Evolutionary conservation across 1,140 invertebrate genomes (phyloP), one percentile per base, ranked within the genome.

Genomic region (Panagrolaimus sp.): DNA sequence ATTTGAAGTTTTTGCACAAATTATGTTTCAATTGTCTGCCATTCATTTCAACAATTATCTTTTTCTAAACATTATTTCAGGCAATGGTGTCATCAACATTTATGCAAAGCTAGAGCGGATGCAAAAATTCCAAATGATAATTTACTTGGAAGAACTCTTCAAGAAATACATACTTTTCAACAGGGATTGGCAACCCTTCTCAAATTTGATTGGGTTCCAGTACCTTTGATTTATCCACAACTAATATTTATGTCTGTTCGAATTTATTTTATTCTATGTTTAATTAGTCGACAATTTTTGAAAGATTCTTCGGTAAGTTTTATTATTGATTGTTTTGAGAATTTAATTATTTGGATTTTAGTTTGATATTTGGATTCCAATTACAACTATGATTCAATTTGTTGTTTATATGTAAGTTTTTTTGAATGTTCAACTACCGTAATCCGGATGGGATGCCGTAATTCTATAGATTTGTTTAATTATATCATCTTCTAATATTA

Each of bases 141-240:
- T 67, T 67, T 32, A 21, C 15, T 75, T 28, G 63, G 63, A 43
- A 58, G 47, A 15, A 68, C 45, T 32, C 28, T 70, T 24, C 21
- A 68, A 52, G 71, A 73, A 48, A 70, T 75, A 15, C 68, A 67
- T 17, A 44, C 3, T 14, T 75, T 75, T 32, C 68, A 71, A 10
- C 28, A n/a, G 0, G 63, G 65, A n/a, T 48, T 75, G 17, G 17
- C 17, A 43, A 21, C 21, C 10, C 17, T 58, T 12, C 52, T 58
- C 10, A 58, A 58, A 58, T 64, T 24, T 38, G 63, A 64, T 14
- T 64, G 63, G 63, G 72, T 73, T 21, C 73, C 73, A 15, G 67
- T 75, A 1, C 73, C 73, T 4, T 43, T 75, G 7, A 68, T 68
- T 28, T 75, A 75, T 55, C 73, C 73, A 17, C 73, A 75, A 67